phyloP scores from a whole-genome alignment of 2,888 invertebrate genomes.

The Neoscelio sp. region DNA sequence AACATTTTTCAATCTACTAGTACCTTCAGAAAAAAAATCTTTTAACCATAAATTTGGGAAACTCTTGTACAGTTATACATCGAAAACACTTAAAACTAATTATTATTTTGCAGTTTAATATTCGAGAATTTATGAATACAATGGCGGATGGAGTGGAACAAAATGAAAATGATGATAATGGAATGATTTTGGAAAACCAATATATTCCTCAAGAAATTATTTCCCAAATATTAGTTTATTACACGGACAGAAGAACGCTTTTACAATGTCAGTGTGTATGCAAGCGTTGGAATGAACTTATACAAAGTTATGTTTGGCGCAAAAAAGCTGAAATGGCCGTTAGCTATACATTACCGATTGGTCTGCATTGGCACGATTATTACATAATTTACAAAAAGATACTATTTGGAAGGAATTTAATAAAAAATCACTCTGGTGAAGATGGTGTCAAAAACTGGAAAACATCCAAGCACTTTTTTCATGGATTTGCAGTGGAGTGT shows the following conservation, averaged over 20 bases:
- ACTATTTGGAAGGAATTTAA: slow-evolving; percentile 83
- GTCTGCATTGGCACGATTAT: slow-evolving; percentile 82
- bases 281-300: slow-evolving; percentile 83
- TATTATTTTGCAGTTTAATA: slow-evolving; percentile 20
- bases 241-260: slow-evolving; percentile 81
- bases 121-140: slow-evolving; percentile 32
- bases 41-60: no score
- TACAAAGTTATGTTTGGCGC: slow-evolving; percentile 82
- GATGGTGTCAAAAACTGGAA: slow-evolving; percentile 82
- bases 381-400: slow-evolving; percentile 81
- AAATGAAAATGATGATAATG: slow-evolving; percentile 55
- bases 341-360: slow-evolving; percentile 69
- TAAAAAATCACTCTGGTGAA: slow-evolving; percentile 84
- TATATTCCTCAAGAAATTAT: slow-evolving; percentile 84
- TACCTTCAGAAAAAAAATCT: no score
- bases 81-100: no score
- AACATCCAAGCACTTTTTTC: slow-evolving; percentile 76
- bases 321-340: slow-evolving; percentile 77
- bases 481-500: slow-evolving; percentile 83
- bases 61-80: no score
- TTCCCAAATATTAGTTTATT: slow-evolving; percentile 81
- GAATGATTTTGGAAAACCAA: slow-evolving; percentile 38
- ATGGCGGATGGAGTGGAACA: slow-evolving; percentile 12
- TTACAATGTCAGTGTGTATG: slow-evolving; percentile 84
- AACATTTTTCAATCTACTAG: no score